phyloP scores from a whole-genome alignment of 1,140 invertebrate genomes.

The Cydia fagiglandana region DNA sequence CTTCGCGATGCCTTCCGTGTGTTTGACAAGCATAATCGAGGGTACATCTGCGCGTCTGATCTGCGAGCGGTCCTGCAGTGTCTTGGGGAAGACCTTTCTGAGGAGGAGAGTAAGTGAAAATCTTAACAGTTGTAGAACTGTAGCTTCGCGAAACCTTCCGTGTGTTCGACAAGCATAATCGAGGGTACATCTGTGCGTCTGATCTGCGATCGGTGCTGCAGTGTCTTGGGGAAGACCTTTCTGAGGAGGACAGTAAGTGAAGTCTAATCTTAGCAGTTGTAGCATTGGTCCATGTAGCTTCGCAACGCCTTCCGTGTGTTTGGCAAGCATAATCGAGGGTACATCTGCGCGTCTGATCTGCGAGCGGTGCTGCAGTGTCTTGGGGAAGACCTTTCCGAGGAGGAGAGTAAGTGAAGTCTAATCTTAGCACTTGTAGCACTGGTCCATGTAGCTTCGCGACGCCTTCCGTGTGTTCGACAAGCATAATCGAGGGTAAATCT shows the following conservation, averaged over 20 bases:
- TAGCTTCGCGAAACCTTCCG: too few species aligned
- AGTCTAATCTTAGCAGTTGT: too few species aligned
- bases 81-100: too few species aligned
- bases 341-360: constrained; percentile 91
- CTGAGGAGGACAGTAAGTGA: too few species aligned
- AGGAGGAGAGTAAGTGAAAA: too few species aligned
- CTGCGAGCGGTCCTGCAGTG: constrained; percentile 88
- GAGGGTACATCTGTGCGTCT: too few species aligned
- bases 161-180: too few species aligned
- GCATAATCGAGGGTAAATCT: constrained; percentile 92
- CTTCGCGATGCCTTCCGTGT: constrained; percentile 92
- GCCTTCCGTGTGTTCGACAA: constrained; percentile 94
- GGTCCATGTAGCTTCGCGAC: constrained; percentile 89
- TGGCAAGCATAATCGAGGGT: constrained; percentile 92
- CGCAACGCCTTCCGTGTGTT: constrained; percentile 92
- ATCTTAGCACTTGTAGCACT: too few species aligned
- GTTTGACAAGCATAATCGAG: constrained; percentile 92
- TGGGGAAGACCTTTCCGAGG: constrained; percentile 91
- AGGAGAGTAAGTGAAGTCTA: constrained; percentile 87
- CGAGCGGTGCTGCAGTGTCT: constrained; percentile 91
- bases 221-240: too few species aligned
- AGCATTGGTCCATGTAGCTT: too few species aligned
- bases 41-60: constrained; percentile 92
- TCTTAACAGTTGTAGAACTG: too few species aligned
- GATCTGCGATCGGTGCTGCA: too few species aligned